A percentile compares a stretch with the other conserved stretches of the same genome.
Evolutionary conservation across 53 echinoderm and acorn worm genomes (phyloP).

Genomic region (Mesocentrotus franciscanus): DNA sequence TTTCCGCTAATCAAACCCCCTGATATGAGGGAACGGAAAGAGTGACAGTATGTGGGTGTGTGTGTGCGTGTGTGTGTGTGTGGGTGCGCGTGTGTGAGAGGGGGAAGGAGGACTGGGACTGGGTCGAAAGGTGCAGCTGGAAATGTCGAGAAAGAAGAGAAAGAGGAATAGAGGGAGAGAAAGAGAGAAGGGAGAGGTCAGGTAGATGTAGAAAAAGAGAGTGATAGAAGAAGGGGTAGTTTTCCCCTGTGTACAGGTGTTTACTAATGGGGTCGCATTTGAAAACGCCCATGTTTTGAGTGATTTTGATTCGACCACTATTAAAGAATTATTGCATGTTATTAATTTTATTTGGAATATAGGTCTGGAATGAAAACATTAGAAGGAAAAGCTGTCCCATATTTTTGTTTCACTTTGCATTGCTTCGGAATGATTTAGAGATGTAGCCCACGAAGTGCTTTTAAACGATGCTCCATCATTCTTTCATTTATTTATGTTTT

Average conservation of each 20-base stretch:
- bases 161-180: neutral
- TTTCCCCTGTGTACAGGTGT: neutral
- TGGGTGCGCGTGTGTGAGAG: too few relatives aligned
- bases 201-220: neutral
- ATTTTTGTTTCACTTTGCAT: too few relatives aligned
- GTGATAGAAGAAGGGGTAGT: neutral
- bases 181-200: neutral
- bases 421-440: too few relatives aligned
- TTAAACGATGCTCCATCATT: too few relatives aligned
- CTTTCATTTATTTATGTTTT: too few relatives aligned
- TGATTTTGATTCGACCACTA: neutral
- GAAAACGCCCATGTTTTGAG: neutral
- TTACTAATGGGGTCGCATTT: neutral
- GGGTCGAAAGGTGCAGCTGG: neutral
- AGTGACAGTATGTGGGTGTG: neutral
- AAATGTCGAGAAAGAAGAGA: neutral
- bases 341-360: too few relatives aligned
- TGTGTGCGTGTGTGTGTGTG: too few relatives aligned
- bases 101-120: neutral
- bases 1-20: constrained; percentile 10
- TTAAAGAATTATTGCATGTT: too few relatives aligned
- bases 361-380: too few relatives aligned
- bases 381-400: too few relatives aligned
- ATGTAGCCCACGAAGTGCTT: too few relatives aligned
- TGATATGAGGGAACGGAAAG: neutral